phyloP scores from a whole-genome alignment of 2,888 invertebrate species.

The Drosophila aldrichi region DNA sequence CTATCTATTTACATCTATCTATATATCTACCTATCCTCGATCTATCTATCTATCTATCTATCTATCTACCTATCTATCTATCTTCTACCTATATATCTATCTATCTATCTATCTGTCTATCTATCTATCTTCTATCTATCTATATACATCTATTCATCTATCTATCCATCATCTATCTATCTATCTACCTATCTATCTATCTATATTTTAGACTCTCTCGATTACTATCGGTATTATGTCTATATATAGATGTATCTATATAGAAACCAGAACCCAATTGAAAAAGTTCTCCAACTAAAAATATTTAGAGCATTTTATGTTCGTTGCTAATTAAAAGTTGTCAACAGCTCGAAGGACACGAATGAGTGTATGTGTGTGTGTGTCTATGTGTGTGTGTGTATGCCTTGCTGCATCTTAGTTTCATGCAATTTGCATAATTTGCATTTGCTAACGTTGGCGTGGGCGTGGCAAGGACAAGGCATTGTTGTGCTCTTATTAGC shows the following conservation, averaged over 20 bases:
- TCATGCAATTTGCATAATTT: constrained; percentile 53
- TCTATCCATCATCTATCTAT: no score
- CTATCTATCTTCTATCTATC: no score
- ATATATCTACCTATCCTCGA: no score
- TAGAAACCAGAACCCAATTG: background rate
- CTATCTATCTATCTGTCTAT: no score
- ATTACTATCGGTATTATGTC: no score
- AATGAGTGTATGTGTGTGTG: background rate
- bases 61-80: no score
- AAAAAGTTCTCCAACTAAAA: background rate
- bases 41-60: no score
- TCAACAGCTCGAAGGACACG: background rate
- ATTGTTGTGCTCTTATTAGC: constrained; percentile 1
- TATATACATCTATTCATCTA: no score
- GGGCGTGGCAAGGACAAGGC: constrained; percentile 9
- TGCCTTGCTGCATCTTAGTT: constrained; percentile 20
- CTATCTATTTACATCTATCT: no score
- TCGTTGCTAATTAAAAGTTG: constrained; percentile 1
- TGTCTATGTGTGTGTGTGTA: background rate
- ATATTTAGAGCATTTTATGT: background rate
- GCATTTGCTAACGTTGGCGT: background rate
- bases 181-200: no score
- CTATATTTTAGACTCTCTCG: no score
- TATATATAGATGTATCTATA: background rate
- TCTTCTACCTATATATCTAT: no score